These are phyloP conservation scores for Oreochromis niloticus DNA, from an alignment of 2,113 vertebrate genomes.

Conservation along the genomic window DNA sequence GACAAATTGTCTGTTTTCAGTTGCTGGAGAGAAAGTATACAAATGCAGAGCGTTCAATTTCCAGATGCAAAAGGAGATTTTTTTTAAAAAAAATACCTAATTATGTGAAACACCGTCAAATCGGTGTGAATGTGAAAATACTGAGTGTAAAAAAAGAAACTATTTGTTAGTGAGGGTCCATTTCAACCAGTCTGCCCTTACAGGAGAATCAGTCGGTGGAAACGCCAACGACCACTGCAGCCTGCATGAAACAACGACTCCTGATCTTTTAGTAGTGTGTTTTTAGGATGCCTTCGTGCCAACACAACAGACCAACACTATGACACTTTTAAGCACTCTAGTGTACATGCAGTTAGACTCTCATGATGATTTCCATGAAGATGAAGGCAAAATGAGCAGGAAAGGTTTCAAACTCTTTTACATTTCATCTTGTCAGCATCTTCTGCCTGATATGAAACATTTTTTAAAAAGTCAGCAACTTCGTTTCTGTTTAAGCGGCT, in stretches of 20 bases:
- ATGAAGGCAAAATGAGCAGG: not conserved
- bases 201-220: not conserved
- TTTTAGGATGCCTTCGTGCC: not conserved
- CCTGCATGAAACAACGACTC: not conserved
- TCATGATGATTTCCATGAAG: not conserved
- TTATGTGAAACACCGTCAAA: not conserved
- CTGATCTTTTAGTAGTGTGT: not conserved
- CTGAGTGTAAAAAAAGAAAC: not conserved
- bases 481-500: not conserved
- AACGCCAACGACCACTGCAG: not conserved
- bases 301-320: not conserved
- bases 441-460: not conserved
- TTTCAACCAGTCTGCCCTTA: not conserved
- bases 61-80: not conserved
- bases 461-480: not conserved
- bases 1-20: not conserved
- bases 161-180: not conserved
- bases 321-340: not conserved
- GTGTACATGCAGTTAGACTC: not conserved
- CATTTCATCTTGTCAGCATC: not conserved
- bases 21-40: not conserved
- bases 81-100: fast-evolving
- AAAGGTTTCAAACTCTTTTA: not conserved
- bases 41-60: not conserved
- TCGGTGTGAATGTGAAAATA: not conserved